phyloP scores from a whole-genome alignment of 2,797 vertebrate species.

The Spheniscus humboldti region DNA sequence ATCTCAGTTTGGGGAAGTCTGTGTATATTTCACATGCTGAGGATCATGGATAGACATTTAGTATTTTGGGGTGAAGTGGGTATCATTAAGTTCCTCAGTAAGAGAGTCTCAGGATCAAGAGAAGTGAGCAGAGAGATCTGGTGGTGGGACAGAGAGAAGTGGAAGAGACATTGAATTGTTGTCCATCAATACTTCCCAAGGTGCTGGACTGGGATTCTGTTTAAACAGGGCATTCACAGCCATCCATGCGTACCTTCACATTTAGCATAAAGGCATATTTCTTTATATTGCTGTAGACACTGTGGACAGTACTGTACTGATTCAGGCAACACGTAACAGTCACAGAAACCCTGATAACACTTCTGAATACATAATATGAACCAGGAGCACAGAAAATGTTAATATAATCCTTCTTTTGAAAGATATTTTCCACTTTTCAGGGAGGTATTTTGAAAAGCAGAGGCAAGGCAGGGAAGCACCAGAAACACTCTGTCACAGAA shows the following conservation, averaged over 20 bases:
- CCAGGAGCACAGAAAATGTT: not conserved
- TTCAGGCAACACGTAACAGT: not conserved
- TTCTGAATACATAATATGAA: not conserved
- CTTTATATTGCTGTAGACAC: not conserved
- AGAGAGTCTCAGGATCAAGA: not conserved
- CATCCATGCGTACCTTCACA: not conserved
- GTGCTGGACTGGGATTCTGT: not conserved
- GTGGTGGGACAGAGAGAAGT: not conserved
- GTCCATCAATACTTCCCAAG: not conserved
- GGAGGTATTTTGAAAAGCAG: not conserved
- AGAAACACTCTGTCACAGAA: not conserved
- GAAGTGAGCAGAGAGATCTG: not conserved
- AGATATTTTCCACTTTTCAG: not conserved
- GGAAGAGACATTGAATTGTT: not conserved
- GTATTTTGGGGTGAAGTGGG: not conserved
- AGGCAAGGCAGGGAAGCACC: not conserved
- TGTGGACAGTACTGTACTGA: not conserved
- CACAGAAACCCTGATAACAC: not conserved
- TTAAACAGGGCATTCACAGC: not conserved
- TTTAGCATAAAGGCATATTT: not conserved
- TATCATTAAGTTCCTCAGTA: not conserved
- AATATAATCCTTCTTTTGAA: not conserved
- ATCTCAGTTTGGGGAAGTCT: not conserved
- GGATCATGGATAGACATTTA: not conserved
- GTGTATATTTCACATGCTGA: not conserved